Evolutionary conservation across 2,113 vertebrate species (phyloP), one percentile per base, ranked within the genome.

Genomic region (Percopsis transmontana): DNA sequence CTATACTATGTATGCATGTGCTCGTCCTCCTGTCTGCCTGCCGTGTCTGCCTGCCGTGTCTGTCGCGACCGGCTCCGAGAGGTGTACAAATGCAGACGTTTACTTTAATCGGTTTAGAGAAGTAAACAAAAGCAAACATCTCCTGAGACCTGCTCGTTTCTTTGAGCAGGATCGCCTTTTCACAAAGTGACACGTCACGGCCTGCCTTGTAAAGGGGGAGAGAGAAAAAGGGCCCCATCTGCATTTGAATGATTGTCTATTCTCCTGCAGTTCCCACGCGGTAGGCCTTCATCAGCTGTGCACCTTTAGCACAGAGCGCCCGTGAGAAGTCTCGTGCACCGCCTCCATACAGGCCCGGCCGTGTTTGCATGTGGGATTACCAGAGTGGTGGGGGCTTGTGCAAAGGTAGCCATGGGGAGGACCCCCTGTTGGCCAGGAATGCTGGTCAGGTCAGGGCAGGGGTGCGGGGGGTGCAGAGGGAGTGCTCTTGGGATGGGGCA

Each of bases 351-450:
- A 48, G 76, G 44, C 70, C 76, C 50, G 89, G 79, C 81, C 90
- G 72, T 94, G 91, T 96, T 96, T 95, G 93, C 94, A 33, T 80
- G 65, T 94, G 91, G 94, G 94, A 96, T 96, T 95, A 95, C 89
- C 88, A 90, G 90, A 67, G 89, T 65, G 23, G 68, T 58, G 59
- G 74, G 67, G 38, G 52, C n/a, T 5, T 14, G 55, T 44, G 76
- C 71, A 59, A 89, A 95, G 91, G 94, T 96, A 95, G 91, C 90
- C 94, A 94, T 92, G 94, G 95, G 91, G 91, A 91, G 91, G 92
- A 88, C 93, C 91, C 91, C 81, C 72, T 75, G 84, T 86, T 74
- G 78, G 66, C 66, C 86, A 94, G 92, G 94, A 96, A 96, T 95
- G 94, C 87, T 57, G 83, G 60, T 82, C 92, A 91, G 93, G 93